Base-by-base conservation (phyloP, 2,113 vertebrate genomes). In the Pagrus major region DNA sequence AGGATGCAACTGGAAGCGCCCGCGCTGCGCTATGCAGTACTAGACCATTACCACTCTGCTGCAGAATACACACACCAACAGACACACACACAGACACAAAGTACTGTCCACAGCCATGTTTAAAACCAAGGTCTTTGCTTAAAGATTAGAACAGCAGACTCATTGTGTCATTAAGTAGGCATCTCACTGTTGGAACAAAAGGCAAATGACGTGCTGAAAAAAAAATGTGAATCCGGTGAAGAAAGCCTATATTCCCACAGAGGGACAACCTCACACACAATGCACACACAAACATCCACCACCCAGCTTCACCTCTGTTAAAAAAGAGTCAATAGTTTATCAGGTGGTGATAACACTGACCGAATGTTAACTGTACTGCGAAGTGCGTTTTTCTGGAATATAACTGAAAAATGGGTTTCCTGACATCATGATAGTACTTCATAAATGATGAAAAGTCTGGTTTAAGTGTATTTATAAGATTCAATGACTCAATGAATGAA, bases 21-120 rank as follows among this genome's bases (percentile, higher is more conserved):
- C 14, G 51, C 12, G 14, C 75, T 73, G 68, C 58, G 8, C 81
- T 71, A 74, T 80, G 84, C 74, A 79, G 80, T 60, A 86, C 44
- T 41, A 33, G 18, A 67, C 55, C 79, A 59, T 64, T 16, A 72
- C 14, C 44, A 47, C 42, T 6, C 51, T 64, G 46, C 67, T 64
- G 84, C 71, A 69, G 70, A 9, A 44, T 1, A 37, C 41, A 68
- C 44, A 39, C 39, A 69, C 46, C n/a, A n/a, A 56, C 41, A 49
- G 46, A 33, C 37, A 70, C 47, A 39, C 59, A 47, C 46, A 47
- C 44, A 49, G 3, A 42, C 46, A n/a, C 18, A 49, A 2, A n/a
- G 33, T 16, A 33, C 68, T 49, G 9, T 29, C 46, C 4, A 41
- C 49, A 52, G 33, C 16, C 44, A 6, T 3, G 55, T 23, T n/a